Conservation (phyloP, 2,888 invertebrate genomes). For the Anticlea derivata region DNA sequence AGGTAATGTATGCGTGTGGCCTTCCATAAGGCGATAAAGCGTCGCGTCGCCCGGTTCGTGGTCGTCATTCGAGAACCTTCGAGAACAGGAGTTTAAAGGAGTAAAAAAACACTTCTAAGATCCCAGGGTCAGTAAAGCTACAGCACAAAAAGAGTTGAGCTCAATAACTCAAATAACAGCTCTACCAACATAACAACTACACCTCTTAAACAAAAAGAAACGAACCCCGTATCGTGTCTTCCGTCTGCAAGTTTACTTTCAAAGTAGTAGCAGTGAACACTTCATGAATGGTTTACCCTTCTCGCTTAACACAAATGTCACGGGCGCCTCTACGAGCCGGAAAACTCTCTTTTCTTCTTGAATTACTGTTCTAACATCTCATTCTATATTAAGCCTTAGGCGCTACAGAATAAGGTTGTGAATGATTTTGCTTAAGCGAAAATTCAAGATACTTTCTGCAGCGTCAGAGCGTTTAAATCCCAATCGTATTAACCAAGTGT, state of each 20-base stretch:
- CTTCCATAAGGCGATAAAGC: too few species aligned
- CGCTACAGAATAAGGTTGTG: conserved; percentile 44
- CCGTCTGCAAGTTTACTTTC: conserved; percentile 62
- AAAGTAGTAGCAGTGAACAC: conserved; percentile 61
- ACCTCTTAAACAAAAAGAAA: conserved; percentile 24
- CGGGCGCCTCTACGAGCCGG: conserved; percentile 77
- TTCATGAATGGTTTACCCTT: conserved; percentile 75
- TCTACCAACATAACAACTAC: neutral
- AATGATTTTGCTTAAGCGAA: conserved; percentile 43
- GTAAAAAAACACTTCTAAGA: too few species aligned
- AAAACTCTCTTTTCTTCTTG: conserved; percentile 83
- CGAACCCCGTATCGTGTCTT: conserved; percentile 24
- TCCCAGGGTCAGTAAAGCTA: too few species aligned
- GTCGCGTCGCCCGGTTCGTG: too few species aligned
- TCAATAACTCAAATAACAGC: too few species aligned
- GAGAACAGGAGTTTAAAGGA: too few species aligned
- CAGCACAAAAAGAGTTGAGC: too few species aligned
- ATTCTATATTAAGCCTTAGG: conserved; percentile 52
- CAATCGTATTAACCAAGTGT: conserved; percentile 44
- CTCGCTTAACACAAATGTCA: conserved; percentile 82
- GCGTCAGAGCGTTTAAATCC: conserved; percentile 47
- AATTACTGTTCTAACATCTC: conserved; percentile 58
- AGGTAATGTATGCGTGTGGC: too few species aligned
- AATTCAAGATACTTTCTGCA: conserved; percentile 79
- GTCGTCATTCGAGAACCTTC: too few species aligned